phyloP scores from a whole-genome alignment of 2,888 invertebrate genomes.

The Lumbricus terrestris region DNA sequence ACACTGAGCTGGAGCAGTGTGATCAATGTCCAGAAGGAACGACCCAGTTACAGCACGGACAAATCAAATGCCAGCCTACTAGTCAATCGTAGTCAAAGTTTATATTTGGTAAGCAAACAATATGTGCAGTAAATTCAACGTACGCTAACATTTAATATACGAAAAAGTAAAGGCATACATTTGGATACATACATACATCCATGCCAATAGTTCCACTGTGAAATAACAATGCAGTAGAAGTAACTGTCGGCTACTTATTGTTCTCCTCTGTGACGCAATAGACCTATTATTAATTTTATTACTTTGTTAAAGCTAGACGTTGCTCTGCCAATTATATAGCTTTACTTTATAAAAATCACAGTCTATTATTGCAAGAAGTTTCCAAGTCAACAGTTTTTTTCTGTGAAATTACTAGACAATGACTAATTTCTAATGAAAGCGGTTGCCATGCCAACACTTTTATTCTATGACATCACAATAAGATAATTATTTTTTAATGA shows the following conservation, averaged over 20 bases:
- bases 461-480: not conserved
- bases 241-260: no score
- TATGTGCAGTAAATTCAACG: no score
- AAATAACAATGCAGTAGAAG: no score
- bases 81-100: not conserved
- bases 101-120: not conserved
- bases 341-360: not conserved
- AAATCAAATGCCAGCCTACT: conserved; percentile 26
- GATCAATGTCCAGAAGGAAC: conserved; percentile 31
- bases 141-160: no score
- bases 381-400: not conserved
- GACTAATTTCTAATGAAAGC: not conserved
- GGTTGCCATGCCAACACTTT: not conserved
- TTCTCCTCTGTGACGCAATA: not conserved
- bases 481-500: no score
- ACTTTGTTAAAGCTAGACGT: not conserved
- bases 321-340: not conserved
- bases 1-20: conserved; percentile 37
- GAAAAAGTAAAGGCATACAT: no score
- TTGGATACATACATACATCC: not conserved
- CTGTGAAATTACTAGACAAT: not conserved
- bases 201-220: not conserved
- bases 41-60: conserved; percentile 31
- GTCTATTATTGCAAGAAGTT: not conserved
- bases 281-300: not conserved